Conservation (phyloP, 2,113 vertebrate genomes). For the Eudorcas thomsonii region DNA sequence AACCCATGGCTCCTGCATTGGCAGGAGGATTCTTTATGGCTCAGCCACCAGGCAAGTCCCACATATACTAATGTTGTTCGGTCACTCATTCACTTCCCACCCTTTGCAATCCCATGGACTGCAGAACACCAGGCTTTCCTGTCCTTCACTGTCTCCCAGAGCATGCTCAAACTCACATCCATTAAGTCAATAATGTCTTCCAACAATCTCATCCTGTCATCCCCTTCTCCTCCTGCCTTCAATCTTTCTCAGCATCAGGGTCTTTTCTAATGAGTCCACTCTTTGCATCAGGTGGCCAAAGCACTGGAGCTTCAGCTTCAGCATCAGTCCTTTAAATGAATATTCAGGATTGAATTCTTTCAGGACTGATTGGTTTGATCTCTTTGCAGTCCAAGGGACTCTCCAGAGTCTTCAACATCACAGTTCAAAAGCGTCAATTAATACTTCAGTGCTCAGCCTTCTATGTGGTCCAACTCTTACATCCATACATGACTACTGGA, state of each 20-base stretch:
- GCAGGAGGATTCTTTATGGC: neutral
- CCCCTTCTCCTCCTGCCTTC: neutral
- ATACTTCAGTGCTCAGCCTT: neutral
- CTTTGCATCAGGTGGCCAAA: neutral
- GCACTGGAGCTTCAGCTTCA: neutral
- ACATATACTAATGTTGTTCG: neutral
- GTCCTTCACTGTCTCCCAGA: neutral
- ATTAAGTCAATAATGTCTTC: neutral
- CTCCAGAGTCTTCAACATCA: neutral
- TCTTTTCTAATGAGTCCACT: neutral
- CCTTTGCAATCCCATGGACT: neutral
- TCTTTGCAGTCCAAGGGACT: neutral
- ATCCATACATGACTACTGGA: neutral
- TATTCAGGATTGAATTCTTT: neutral
- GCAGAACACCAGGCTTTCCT: neutral
- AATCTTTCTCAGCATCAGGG: neutral
- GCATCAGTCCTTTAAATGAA: neutral
- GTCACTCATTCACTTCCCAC: neutral
- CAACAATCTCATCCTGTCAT: neutral
- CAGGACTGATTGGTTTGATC: neutral
- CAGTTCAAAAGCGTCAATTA: neutral
- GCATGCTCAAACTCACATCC: neutral
- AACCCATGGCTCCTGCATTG: neutral
- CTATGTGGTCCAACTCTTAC: neutral
- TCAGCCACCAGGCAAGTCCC: neutral